These are phyloP conservation scores for Ephydatia muelleri DNA, from an alignment of 37 sponge, comb jelly and placozoan genomes.

Conservation along the genomic window DNA sequence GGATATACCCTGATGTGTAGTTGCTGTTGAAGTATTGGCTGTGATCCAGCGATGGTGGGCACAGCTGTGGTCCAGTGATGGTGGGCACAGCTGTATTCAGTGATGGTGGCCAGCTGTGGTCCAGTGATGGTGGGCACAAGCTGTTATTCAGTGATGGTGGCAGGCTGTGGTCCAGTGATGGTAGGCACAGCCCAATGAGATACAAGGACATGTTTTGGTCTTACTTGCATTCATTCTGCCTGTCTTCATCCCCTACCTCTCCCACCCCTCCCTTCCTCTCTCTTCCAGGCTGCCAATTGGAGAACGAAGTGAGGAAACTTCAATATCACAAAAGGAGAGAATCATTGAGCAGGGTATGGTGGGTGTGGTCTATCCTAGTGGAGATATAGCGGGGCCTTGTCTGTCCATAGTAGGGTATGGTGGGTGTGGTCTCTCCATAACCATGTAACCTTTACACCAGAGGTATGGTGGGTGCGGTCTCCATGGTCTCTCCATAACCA, in stretches of 20 bases:
- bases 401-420: background rate
- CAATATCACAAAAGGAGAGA: background rate
- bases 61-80: constrained; percentile 1
- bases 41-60: background rate
- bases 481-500: too few relatives aligned
- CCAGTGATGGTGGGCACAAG: background rate
- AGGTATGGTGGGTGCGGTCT: background rate
- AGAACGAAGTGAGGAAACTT: background rate
- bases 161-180: background rate
- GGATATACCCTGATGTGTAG: too few relatives aligned
- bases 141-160: too few relatives aligned
- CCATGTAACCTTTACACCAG: too few relatives aligned
- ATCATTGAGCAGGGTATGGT: background rate
- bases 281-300: background rate
- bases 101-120: background rate
- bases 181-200: background rate
- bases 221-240: background rate
- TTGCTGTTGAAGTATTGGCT: too few relatives aligned
- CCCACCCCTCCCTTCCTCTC: background rate
- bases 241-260: background rate
- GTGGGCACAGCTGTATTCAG: too few relatives aligned
- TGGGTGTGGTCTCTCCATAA: too few relatives aligned
- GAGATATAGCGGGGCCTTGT: too few relatives aligned
- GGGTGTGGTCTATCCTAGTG: too few relatives aligned
- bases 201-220: background rate